Percentiles rank a stretch among this genome's conserved stretches.
These are phyloP conservation scores for Idaea aversata DNA, from an alignment of 2,888 invertebrate species.

Conservation along the genomic window DNA sequence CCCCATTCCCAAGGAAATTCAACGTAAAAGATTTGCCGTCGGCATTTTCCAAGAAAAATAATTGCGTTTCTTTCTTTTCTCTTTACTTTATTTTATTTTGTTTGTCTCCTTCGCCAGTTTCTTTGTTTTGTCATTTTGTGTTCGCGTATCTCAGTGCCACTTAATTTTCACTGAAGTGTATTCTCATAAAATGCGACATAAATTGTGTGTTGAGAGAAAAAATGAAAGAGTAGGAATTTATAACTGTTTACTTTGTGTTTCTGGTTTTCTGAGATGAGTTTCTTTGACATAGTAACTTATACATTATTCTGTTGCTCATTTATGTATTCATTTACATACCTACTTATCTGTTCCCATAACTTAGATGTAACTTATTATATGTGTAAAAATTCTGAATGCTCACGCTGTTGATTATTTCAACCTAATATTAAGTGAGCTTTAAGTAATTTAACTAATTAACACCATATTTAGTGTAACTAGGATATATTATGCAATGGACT, in stretches of 20 bases:
- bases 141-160: constrained; percentile 24
- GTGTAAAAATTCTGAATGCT: not conserved
- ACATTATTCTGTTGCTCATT: not conserved
- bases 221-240: not conserved
- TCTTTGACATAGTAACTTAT: not conserved
- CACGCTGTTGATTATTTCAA: not conserved
- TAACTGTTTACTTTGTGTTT: not conserved
- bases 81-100: constrained; percentile 33
- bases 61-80: constrained; percentile 34
- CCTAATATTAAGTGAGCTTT: not conserved
- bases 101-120: constrained; percentile 23
- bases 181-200: constrained; percentile 11
- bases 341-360: not conserved
- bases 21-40: constrained; percentile 37
- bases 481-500: constrained; percentile 50
- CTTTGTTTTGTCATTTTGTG: constrained; percentile 36
- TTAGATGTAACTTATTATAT: not conserved
- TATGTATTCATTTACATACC: not conserved
- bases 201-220: constrained; percentile 2
- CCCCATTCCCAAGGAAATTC: constrained; percentile 5
- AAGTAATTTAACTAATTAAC: not conserved
- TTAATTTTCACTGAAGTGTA: constrained; percentile 24
- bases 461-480: constrained; percentile 8
- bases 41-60: constrained; percentile 40
- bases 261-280: not conserved